These are phyloP conservation scores for Atta colombica DNA, from an alignment of 1,140 invertebrate genomes.

Conservation along the genomic window DNA sequence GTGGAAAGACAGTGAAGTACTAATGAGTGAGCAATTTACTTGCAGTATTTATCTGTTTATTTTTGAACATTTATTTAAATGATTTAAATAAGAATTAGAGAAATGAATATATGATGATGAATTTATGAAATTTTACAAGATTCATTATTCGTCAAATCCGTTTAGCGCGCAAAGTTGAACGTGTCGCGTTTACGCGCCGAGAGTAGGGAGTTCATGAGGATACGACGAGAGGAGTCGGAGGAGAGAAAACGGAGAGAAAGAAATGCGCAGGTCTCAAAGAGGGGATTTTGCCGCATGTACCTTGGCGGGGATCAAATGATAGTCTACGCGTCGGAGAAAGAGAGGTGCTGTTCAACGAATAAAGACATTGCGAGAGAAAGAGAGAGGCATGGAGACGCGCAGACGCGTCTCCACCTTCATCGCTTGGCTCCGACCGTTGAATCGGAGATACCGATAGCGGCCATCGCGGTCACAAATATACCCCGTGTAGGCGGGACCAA, in stretches of 20 bases:
- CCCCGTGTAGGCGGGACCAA: slow-evolving; percentile 85
- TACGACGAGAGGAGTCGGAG: not conserved
- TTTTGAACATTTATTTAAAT: not conserved
- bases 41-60: not conserved
- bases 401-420: slow-evolving; percentile 85
- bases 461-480: slow-evolving; percentile 84
- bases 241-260: slow-evolving; percentile 38
- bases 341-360: slow-evolving; percentile 52
- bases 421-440: slow-evolving; percentile 68
- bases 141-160: not conserved
- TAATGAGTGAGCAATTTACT: not conserved
- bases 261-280: slow-evolving; percentile 58
- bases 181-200: not conserved
- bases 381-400: slow-evolving; percentile 75
- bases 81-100: not conserved
- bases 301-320: slow-evolving; percentile 47
- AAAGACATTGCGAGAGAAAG: slow-evolving; percentile 62
- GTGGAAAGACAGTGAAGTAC: not conserved
- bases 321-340: slow-evolving; percentile 7
- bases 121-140: not conserved
- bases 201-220: not conserved
- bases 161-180: not conserved
- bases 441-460: slow-evolving; percentile 84
- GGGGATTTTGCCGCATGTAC: slow-evolving; percentile 3
- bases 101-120: not conserved